phyloP scores from a whole-genome alignment of 2,797 vertebrate species.

The Holocentrus rufus region DNA sequence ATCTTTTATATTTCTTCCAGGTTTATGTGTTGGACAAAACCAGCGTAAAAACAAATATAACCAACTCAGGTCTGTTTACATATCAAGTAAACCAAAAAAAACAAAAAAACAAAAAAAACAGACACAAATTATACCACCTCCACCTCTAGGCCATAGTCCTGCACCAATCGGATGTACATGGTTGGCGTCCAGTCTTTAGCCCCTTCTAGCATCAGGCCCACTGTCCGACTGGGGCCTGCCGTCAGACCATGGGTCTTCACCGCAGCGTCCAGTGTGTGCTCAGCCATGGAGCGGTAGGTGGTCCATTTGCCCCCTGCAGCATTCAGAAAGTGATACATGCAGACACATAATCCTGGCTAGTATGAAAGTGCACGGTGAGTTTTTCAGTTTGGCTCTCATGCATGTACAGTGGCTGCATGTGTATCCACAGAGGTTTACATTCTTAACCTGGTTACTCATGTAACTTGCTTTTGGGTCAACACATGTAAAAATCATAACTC shows the following conservation, averaged over 20 bases:
- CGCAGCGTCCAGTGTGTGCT: slow-evolving; percentile 85
- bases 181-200: slow-evolving; percentile 88
- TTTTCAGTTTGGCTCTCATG: too few species aligned
- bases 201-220: slow-evolving; percentile 85
- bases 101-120: too few species aligned
- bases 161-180: slow-evolving; percentile 88
- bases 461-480: too few species aligned
- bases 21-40: not conserved
- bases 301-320: slow-evolving; percentile 89
- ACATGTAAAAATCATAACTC: too few species aligned
- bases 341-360: too few species aligned
- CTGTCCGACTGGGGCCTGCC: slow-evolving; percentile 79
- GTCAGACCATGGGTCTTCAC: slow-evolving; percentile 64
- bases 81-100: too few species aligned
- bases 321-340: not conserved
- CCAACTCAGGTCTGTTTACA: too few species aligned
- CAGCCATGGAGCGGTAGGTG: slow-evolving; percentile 87
- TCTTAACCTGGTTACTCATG: too few species aligned
- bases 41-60: too few species aligned
- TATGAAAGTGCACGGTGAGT: too few species aligned
- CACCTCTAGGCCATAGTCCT: slow-evolving; percentile 87
- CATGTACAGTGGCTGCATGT: too few species aligned
- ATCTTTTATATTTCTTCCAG: not conserved
- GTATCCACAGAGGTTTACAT: too few species aligned
- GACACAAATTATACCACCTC: not conserved